These are phyloP conservation scores for Athene noctua DNA, from an alignment of 2,113 vertebrate species.

Conservation along the genomic window DNA sequence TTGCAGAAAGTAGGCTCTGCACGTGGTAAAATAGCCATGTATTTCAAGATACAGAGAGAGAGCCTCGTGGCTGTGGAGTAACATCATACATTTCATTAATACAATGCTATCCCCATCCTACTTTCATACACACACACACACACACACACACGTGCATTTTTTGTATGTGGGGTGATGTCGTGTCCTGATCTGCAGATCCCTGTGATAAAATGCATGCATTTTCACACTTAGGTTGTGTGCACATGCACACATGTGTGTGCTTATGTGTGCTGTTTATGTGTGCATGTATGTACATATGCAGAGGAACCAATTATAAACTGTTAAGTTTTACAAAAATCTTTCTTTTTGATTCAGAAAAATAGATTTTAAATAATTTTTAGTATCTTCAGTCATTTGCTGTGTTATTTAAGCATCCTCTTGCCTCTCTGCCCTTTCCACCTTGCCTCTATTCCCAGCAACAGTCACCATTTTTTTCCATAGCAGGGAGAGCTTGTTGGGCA, in stretches of 20 bases:
- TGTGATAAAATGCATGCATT: background rate
- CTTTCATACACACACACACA: background rate
- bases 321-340: background rate
- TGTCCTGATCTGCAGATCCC: background rate
- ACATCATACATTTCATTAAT: background rate
- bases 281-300: accelerated
- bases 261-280: background rate
- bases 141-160: accelerated
- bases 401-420: background rate
- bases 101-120: background rate
- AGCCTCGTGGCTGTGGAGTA: background rate
- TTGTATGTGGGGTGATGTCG: background rate
- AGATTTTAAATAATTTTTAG: background rate
- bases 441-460: background rate
- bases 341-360: background rate
- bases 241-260: too few relatives aligned
- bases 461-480: background rate
- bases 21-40: background rate
- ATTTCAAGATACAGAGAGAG: background rate
- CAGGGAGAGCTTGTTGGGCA: background rate
- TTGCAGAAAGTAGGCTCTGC: background rate
- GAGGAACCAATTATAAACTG: background rate
- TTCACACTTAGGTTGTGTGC: background rate
- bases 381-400: background rate
- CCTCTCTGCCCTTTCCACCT: background rate